Percentiles rank a stretch among this genome's conserved stretches.
phyloP scores from a whole-genome alignment of 1,140 invertebrate species.

The Diabrotica undecimpunctata region DNA sequence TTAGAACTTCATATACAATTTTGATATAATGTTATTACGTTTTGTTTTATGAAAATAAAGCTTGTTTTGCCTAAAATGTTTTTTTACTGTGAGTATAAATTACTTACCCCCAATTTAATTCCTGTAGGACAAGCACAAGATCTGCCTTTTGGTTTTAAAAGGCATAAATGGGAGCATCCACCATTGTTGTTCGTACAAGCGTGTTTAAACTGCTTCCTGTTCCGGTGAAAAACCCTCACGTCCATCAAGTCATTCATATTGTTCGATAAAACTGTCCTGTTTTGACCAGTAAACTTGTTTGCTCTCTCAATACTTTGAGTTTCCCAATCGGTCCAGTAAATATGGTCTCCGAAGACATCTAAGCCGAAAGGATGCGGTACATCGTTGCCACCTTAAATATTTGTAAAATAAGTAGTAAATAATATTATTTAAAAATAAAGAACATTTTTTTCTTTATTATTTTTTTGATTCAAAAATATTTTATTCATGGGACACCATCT shows the following conservation, averaged over 20 bases:
- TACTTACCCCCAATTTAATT: conserved; percentile 62
- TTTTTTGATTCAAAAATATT: conserved; percentile 3
- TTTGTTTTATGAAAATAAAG: too few relatives aligned
- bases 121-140: conserved; percentile 87
- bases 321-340: conserved; percentile 88
- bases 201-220: conserved; percentile 54
- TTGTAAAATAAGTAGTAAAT: not conserved
- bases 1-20: too few relatives aligned
- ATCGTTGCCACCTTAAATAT: conserved; percentile 41
- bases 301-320: conserved; percentile 71
- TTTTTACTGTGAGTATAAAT: not conserved
- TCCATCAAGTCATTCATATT: conserved; percentile 78
- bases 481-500: too few relatives aligned
- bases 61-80: too few relatives aligned
- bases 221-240: conserved; percentile 75
- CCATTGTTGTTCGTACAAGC: conserved; percentile 78
- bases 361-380: conserved; percentile 83
- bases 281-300: conserved; percentile 69
- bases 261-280: conserved; percentile 60
- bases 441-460: not conserved
- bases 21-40: too few relatives aligned
- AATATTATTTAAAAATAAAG: not conserved
- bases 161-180: conserved; percentile 83
- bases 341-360: conserved; percentile 75
- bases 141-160: conserved; percentile 69